Evolutionary conservation across 2,888 invertebrate genomes (phyloP), one percentile per base, ranked within the genome.

Genomic region (Chloroclysta siterata): DNA sequence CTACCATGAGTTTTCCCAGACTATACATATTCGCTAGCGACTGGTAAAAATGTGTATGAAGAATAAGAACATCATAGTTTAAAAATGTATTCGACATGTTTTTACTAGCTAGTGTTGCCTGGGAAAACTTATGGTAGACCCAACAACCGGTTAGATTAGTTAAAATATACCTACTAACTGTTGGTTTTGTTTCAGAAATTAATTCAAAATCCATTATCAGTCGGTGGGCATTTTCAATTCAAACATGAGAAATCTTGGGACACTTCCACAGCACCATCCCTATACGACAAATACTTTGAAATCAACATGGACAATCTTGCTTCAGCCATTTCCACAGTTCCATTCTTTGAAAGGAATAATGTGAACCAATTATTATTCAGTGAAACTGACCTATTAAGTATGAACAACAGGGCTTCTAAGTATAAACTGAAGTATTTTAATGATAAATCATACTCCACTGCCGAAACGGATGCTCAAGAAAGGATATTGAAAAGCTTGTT

Each of bases 211-310:
- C 88, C 93, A 11, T 70, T 87, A 22, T 85, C 90, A 17, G 72
- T 84, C 1, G 93, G 93, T n/a, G 89, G 89, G 5, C 92, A 93
- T 76, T 93, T 93, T 69, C 93, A 93, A 77, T 93, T 93, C 65
- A 93, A 93, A 76, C 93, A 93, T 72, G 93, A 93, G 73, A 93
- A 92, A 66, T 87, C 90, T 0, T 93, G 93, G 93, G 89, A 90
- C 53, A 72, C 80, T 22, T 80, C 76, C 33, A 82, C 83, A 28
- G 85, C 81, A 0, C 87, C 90, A 0, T 85, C 91, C 0, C 69
- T 84, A 29, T 93, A 90, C 69, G 90, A 92, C 63, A 91, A 91
- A 79, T 91, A 90, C 72, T 93, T 93, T 71, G 85, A 90, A 17
- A 86, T 93, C 4, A 81, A 92, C 65, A 87, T 87, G 82, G 85